These are phyloP conservation scores for Polypterus senegalus DNA, from an alignment of 2,113 vertebrate genomes.

Conservation along the genomic window DNA sequence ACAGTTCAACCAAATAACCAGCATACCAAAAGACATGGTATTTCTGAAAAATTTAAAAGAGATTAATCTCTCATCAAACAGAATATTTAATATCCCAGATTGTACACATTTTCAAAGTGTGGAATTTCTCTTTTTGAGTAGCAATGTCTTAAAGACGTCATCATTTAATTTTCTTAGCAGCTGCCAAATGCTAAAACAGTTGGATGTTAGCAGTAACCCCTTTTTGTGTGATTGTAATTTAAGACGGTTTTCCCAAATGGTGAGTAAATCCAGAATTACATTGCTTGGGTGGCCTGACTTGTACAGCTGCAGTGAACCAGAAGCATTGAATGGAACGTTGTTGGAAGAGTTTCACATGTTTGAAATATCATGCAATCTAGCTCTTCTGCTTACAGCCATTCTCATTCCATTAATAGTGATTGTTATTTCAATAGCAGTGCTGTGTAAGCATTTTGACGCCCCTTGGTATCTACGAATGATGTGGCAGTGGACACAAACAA, in stretches of 20 bases:
- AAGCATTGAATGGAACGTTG: conserved; percentile 29
- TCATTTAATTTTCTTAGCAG: conserved; percentile 38
- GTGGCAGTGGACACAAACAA: conserved; percentile 70
- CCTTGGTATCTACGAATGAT: conserved; percentile 75
- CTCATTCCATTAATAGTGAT: conserved; percentile 38
- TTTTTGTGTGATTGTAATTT: conserved; percentile 69
- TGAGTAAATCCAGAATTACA: conserved; percentile 18
- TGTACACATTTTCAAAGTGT: conserved; percentile 46
- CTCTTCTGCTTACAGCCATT: conserved; percentile 47
- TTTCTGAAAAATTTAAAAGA: conserved; percentile 42
- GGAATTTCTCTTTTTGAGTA: conserved; percentile 38
- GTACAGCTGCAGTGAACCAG: conserved; percentile 64
- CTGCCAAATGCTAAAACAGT: conserved; percentile 41
- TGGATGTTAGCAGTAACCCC: conserved; percentile 60
- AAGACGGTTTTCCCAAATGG: conserved; percentile 43
- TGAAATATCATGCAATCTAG: conserved; percentile 49
- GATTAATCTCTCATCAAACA: conserved; percentile 66
- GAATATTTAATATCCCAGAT: conserved; percentile 54
- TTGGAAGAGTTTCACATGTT: conserved; percentile 52
- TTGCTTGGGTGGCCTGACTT: conserved; percentile 55
- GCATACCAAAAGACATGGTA: conserved; percentile 32
- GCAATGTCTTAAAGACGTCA: conserved; percentile 53
- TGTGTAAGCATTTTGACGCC: conserved; percentile 60
- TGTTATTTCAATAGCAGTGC: conserved; percentile 17
- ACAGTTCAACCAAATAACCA: conserved; percentile 54